Evolutionary conservation across 2,888 invertebrate species (phyloP), one percentile per base, ranked within the genome.

Genomic region (Dryobotodes eremita): DNA sequence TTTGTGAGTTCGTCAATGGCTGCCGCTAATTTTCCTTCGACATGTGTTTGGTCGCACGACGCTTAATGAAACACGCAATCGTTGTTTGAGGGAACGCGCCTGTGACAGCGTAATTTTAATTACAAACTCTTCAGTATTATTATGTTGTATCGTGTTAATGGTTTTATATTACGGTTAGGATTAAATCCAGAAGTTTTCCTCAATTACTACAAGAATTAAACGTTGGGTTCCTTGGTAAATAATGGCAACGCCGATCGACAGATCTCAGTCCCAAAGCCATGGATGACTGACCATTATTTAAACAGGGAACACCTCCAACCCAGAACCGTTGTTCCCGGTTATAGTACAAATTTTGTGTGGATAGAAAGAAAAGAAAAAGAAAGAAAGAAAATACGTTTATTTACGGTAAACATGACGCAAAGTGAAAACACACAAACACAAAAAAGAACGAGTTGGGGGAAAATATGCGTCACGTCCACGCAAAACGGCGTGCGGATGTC

Each of bases 11-110:
- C 89, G 90, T 90, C 90, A 90, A 70, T 84, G 71, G 76, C 65
- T 87, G 83, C 90, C 91, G 91, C 90, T 92, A 93, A 93, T 92
- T 93, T 93, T 88, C 85, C 77, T 81, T 79, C 85, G 83, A 85
- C 92, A 92, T 85, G 87, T 91, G 93, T 85, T 82, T 69, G 86
- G 90, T 93, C 94, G 77, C 93, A 94, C 92, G 92, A 86, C 79
- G 92, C 89, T 94, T 93, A 91, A 82, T 86, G 81, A 77, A 76
- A 83, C 83, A 79, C 83, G 73, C 77, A 83, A 77, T 82, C 79
- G 68, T 82, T 81, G 76, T 80, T 74, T 79, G 79, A 79, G 87
- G 69, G 72, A 77, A 42, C 82, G 73, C 71, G 83, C 76, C 71
- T 75, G 70, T 70, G 59, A 75, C 53, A 78, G 42, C n/a, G 66